These are phyloP conservation scores for Gephyroberyx darwinii DNA, from an alignment of 2,797 vertebrate species.

Conservation along the genomic window DNA sequence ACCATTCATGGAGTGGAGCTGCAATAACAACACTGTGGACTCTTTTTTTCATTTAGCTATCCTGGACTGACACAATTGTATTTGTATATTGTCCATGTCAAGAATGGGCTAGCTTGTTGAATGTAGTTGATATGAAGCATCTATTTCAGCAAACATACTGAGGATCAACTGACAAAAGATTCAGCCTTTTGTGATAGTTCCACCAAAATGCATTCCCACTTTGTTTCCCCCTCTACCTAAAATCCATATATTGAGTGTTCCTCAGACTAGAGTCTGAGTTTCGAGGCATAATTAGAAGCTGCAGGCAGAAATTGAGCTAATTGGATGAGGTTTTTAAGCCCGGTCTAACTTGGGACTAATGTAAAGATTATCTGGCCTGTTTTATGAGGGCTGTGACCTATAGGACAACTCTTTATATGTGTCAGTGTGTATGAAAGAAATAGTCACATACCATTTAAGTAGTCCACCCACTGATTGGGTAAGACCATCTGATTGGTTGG, in stretches of 20 bases:
- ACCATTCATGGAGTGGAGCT: neutral
- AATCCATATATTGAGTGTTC: constrained; percentile 45
- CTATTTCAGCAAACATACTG: neutral
- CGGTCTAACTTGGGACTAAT: constrained; percentile 66
- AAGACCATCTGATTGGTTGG: no score
- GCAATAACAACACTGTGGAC: neutral
- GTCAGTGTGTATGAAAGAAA: no score
- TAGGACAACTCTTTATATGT: constrained; percentile 29
- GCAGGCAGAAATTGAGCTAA: constrained; percentile 61
- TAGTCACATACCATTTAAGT: no score
- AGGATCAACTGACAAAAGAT: neutral
- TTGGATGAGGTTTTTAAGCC: constrained; percentile 65
- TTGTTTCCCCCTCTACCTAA: neutral
- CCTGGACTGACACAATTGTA: no score
- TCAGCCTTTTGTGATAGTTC: constrained; percentile 1
- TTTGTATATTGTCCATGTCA: neutral
- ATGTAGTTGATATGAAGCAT: neutral
- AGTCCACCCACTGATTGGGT: no score
- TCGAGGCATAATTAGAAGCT: constrained; percentile 46
- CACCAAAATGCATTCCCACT: constrained; percentile 1
- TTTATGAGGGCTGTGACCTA: constrained; percentile 35
- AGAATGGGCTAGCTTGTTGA: neutral
- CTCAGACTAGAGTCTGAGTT: constrained; percentile 31
- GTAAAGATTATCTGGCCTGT: constrained; percentile 67
- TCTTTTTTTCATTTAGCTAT: neutral